Evolutionary conservation across 1,140 invertebrate species (phyloP).

Genomic region (Zaprionus camerounensis): DNA sequence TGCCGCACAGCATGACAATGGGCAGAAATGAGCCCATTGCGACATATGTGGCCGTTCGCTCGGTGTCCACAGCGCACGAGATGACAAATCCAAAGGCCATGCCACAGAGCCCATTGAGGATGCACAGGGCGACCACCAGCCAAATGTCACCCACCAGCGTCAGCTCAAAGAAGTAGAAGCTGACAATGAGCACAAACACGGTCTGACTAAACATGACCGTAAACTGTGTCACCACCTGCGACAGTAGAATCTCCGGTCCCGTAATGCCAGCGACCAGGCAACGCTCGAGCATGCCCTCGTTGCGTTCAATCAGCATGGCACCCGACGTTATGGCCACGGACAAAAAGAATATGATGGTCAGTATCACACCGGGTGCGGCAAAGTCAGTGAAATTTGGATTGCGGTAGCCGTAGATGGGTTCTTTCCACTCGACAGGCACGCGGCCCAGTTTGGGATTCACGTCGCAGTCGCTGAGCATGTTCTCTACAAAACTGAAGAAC

Average conservation of each 20-base stretch:
- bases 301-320: conserved; percentile 94
- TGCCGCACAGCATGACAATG: conserved; percentile 94
- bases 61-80: conserved; percentile 93
- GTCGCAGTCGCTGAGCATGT: conserved; percentile 88
- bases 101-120: conserved; percentile 94
- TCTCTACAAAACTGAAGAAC: conserved; percentile 90
- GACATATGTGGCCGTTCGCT: conserved; percentile 96
- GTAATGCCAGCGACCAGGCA: conserved; percentile 92
- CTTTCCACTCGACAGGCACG: conserved; percentile 90
- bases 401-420: conserved; percentile 94
- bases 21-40: conserved; percentile 97
- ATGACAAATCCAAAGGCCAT: conserved; percentile 98
- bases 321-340: conserved; percentile 96
- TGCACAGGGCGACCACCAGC: conserved; percentile 90
- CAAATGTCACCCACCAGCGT: conserved; percentile 91
- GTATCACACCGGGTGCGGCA: conserved; percentile 96
- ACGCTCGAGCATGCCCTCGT: conserved; percentile 95
- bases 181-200: conserved; percentile 91
- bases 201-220: conserved; percentile 94
- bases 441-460: conserved; percentile 89
- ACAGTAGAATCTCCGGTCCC: conserved; percentile 91
- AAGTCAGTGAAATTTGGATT: conserved; percentile 96
- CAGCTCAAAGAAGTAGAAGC: conserved; percentile 92
- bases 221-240: conserved; percentile 94
- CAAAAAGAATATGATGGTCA: conserved; percentile 97